phyloP scores from a whole-genome alignment of 2,888 invertebrate genomes.

The Melieria picta region DNA sequence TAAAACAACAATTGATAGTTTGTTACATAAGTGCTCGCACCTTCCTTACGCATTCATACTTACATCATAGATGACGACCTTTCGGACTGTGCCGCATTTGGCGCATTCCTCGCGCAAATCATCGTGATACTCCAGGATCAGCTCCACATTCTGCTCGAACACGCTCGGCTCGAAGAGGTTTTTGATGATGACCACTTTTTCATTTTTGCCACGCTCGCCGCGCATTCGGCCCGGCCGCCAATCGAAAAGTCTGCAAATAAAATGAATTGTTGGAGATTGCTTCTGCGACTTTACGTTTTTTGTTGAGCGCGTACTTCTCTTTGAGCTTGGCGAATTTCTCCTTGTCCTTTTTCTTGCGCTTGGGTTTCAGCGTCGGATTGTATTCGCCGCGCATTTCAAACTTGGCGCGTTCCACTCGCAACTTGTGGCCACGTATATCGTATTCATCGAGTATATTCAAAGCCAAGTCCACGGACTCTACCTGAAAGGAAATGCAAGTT shows the following conservation, averaged over 20 bases:
- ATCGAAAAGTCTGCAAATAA: constrained; percentile 78
- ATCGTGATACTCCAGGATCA: constrained; percentile 90
- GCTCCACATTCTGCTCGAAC: constrained; percentile 88
- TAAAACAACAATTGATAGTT: neutral
- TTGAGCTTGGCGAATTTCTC: constrained; percentile 92
- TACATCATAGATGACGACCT: constrained; percentile 91
- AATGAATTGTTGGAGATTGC: neutral
- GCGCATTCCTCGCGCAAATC: constrained; percentile 88
- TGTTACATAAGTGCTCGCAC: neutral
- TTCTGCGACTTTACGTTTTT: neutral
- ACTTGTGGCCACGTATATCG: constrained; percentile 79
- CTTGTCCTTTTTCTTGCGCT: constrained; percentile 88
- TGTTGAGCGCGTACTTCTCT: constrained; percentile 74
- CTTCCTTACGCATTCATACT: constrained; percentile 60
- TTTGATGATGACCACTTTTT: constrained; percentile 90
- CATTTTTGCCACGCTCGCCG: constrained; percentile 87
- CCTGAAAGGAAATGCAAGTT: constrained; percentile 63
- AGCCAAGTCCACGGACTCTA: constrained; percentile 94
- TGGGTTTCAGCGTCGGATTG: constrained; percentile 92
- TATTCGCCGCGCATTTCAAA: constrained; percentile 95
- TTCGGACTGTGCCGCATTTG: constrained; percentile 92
- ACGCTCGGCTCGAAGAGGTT: constrained; percentile 90
- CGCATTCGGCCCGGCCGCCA: constrained; percentile 95
- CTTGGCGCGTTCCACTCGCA: constrained; percentile 90
- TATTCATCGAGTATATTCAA: constrained; percentile 91